Evolutionary conservation across 2,113 vertebrate genomes (phyloP).

Genomic region (Entosphenus tridentatus): DNA sequence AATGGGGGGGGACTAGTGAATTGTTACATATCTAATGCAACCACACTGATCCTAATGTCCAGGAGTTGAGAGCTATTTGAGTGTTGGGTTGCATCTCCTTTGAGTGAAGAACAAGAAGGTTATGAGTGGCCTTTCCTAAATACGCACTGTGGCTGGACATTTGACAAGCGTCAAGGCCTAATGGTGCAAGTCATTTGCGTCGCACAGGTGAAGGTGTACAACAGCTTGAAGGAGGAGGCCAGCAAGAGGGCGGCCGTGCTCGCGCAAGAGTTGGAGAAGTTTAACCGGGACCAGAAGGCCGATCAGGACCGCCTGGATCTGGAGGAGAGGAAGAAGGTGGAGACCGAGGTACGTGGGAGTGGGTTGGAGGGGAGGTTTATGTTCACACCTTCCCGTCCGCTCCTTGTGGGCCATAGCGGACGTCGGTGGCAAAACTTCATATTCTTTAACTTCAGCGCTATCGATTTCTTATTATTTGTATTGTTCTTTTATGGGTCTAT

Average conservation of each 20-base stretch:
- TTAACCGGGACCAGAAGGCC: conserved; percentile 43
- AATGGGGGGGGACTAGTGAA: neutral
- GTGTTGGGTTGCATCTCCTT: neutral
- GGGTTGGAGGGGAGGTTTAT: too few relatives aligned
- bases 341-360: conserved; percentile 32
- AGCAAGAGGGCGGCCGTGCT: conserved; percentile 35
- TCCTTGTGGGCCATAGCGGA: too few relatives aligned
- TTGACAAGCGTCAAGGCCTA: neutral
- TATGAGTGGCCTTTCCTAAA: too few relatives aligned
- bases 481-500: too few relatives aligned
- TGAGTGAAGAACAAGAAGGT: neutral
- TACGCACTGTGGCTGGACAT: too few relatives aligned
- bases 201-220: conserved; percentile 40
- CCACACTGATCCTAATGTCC: neutral
- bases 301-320: conserved; percentile 43
- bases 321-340: conserved; percentile 36
- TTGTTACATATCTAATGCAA: neutral
- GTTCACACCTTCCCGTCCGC: too few relatives aligned
- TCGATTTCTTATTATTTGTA: too few relatives aligned
- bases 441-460: too few relatives aligned
- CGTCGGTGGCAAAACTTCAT: too few relatives aligned
- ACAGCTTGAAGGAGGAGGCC: conserved; percentile 42
- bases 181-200: conserved; percentile 8
- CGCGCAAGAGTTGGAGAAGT: conserved; percentile 42
- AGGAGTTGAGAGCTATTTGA: neutral